Base-by-base conservation (phyloP, 2,797 vertebrate species). In the Podargus strigoides region DNA sequence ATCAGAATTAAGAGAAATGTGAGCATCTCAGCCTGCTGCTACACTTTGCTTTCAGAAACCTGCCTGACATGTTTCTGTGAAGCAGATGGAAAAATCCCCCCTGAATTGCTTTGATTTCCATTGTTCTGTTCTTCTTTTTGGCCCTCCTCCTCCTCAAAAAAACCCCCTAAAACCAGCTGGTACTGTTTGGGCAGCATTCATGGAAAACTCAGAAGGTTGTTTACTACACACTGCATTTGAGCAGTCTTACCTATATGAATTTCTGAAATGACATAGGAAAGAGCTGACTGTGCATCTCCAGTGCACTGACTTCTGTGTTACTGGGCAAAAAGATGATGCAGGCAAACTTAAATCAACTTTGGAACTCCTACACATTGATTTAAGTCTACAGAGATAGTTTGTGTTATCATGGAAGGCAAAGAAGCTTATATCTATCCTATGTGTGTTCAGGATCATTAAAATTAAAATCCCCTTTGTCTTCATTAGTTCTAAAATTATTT, bases 371-470 rank as follows among this genome's bases (percentile, higher is more conserved):
- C 5, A 22, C 1, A 1, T 12, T 24, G 12, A 12, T 59, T 85
- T 47, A 70, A 66, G 24, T 50, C n/a, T 72, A 32, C 37, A 52
- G 42, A 28, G 27, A n/a, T 3, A 12, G 21, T 12, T 47, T 39
- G 13, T 36, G 18, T 24, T 56, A 22, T 30, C 11, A 10, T 3
- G 4, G 36, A 79, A 73, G 12, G 14, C n/a, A 23, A 60, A 83
- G 27, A 47, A 86, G 9, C 12, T 32, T 52, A 0, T 37, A 0
- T 37, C 24, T 67, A 27, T 22, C 27, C 13, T n/a, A 3, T 37
- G 16, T 39, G 22, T 58, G 12, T 28, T 10, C 9, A 44, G 34
- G 10, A 70, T 1, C 13, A 21, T 47, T 77, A 52, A 15, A 56
- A 74, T 62, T 36, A 58, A 15, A 76, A 39, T 58, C 34, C 4